Evolutionary conservation across 2,797 vertebrate genomes (phyloP).

Genomic region (Coranthus polyacanthus): DNA sequence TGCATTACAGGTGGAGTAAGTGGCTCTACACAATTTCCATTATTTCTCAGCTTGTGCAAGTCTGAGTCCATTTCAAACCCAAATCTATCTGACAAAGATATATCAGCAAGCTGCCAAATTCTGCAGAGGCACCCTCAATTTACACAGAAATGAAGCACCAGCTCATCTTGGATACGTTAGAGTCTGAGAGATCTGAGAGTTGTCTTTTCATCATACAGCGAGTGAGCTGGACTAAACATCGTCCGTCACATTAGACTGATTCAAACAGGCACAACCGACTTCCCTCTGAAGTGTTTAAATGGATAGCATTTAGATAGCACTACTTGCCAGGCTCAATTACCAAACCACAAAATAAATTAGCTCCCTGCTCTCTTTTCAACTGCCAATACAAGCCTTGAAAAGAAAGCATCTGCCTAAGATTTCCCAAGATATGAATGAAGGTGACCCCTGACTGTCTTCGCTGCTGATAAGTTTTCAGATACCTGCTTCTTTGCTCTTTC

Average conservation of each 20-base stretch:
- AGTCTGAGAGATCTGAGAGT: constrained; percentile 54
- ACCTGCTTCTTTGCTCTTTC: constrained; percentile 20
- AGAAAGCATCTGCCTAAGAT: constrained; percentile 45
- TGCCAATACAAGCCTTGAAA: constrained; percentile 47
- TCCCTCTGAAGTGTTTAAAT: constrained; percentile 66
- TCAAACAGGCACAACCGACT: constrained; percentile 53
- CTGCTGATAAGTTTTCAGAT: constrained; percentile 52
- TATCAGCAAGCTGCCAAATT: constrained; percentile 67
- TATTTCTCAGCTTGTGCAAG: constrained; percentile 58
- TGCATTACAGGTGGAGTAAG: constrained; percentile 70
- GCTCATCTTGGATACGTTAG: constrained; percentile 60
- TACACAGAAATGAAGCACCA: constrained; percentile 63
- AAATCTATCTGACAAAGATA: constrained; percentile 63
- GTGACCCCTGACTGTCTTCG: constrained; percentile 49
- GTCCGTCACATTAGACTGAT: constrained; percentile 43
- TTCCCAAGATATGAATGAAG: constrained; percentile 58
- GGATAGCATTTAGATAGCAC: constrained; percentile 57
- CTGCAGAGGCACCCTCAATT: constrained; percentile 60
- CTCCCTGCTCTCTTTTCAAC: constrained; percentile 45
- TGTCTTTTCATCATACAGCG: constrained; percentile 57
- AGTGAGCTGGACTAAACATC: constrained; percentile 50
- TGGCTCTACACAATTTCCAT: constrained; percentile 68
- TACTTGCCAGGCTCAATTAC: constrained; percentile 65
- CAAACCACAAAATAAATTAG: constrained; percentile 67
- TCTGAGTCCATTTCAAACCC: constrained; percentile 59